These are phyloP conservation scores for Noctua comes DNA, from an alignment of 2,888 invertebrate species.

Conservation along the genomic window DNA sequence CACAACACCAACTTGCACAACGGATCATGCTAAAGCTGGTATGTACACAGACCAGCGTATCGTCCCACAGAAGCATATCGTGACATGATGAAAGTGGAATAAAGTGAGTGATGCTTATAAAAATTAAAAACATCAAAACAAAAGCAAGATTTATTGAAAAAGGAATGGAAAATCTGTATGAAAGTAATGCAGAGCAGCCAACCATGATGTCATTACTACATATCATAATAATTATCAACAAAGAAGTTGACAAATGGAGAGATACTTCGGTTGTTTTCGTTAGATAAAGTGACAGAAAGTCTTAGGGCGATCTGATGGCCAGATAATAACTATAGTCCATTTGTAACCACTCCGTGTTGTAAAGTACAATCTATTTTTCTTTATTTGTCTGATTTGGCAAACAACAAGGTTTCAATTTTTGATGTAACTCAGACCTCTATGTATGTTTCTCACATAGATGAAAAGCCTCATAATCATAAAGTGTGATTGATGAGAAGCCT, in stretches of 20 bases:
- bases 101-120: conserved; percentile 43
- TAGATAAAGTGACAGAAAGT: neutral
- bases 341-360: conserved; percentile 16
- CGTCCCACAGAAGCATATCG: conserved; percentile 39
- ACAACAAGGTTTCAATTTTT: neutral
- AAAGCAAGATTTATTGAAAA: conserved; percentile 11
- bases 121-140: conserved; percentile 1
- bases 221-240: conserved; percentile 18
- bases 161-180: neutral
- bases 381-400: conserved; percentile 16
- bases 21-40: conserved; percentile 15
- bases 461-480: neutral
- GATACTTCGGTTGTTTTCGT: neutral
- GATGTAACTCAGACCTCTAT: conserved; percentile 1
- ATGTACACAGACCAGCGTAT: conserved; percentile 33
- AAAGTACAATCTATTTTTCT: conserved; percentile 2
- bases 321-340: conserved; percentile 5
- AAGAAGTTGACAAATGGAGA: conserved; percentile 25
- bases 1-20: conserved; percentile 6
- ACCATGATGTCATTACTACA: conserved; percentile 2
- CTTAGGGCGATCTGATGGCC: neutral
- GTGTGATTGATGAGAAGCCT: neutral
- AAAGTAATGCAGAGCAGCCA: conserved; percentile 14
- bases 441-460: neutral
- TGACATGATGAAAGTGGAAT: conserved; percentile 22